Base-by-base conservation (phyloP, 2,888 invertebrate genomes). In the Ypsolopha sequella region DNA sequence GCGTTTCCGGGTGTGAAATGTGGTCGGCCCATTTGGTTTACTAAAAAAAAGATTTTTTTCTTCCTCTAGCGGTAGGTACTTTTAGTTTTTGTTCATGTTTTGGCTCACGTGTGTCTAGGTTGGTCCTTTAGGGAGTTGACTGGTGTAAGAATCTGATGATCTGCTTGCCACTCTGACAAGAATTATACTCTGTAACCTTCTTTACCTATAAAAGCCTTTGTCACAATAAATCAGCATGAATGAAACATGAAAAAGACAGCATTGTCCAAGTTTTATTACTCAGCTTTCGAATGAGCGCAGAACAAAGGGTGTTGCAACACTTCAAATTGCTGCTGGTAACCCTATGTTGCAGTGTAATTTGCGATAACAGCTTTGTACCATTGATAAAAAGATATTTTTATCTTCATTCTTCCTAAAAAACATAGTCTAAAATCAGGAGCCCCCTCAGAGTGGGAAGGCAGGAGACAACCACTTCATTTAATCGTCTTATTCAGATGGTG, bases 1-100 rank as follows among this genome's bases (percentile, higher is more conserved):
- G 66, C 70, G 64, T 81, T 82, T 80, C 78, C 82, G 77, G 79
- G 78, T 78, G 79, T 81, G 73, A 82, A 81, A 80, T 81, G 76
- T 78, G 79, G 71, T 67, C 62, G 70, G 62, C 68, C 68, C 77
- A 75, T 80, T 81, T 74, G 72, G 73, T 73, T 71, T 66, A 60
- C 59, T 55, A 53, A 66, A 70, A 67, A 69, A 67, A 63, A 62
- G 63, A 58, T 61, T 63, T 65, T 61, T 63, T 65, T 64, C 56
- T 50, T 24, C 24, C 24, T 24, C 24, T 24, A 24, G 24, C 24
- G 24, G 24, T 24, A 24, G 24, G 24, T 24, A 24, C 24, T 4
- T 24, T 70, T 68, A 36, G 61, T 63, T 65, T 65, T 65, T 64
- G 60, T 60, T 56, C 41, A 56, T 56, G 53, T 43, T 58, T 58